Evolutionary conservation across 2,888 invertebrate genomes (phyloP), one percentile per base, ranked within the genome.

Genomic region (Odontothrips loti): DNA sequence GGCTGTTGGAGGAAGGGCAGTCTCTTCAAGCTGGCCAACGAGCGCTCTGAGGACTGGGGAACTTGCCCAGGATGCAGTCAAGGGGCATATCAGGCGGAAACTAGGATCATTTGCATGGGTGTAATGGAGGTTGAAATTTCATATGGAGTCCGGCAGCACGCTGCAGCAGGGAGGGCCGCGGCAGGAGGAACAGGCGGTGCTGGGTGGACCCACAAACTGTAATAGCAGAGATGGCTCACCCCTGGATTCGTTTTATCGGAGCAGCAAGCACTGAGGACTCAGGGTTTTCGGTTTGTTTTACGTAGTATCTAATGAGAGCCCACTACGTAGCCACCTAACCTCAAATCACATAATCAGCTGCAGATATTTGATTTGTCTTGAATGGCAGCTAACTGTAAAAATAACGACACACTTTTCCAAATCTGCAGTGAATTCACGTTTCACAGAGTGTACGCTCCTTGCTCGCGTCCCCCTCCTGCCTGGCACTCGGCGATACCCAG

Each of bases 101-200:
- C 68, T 23, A 27, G 68, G 27, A 27, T 27, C 68, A 23, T 75
- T 75, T 75, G 68, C 68, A 75, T 75, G 68, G 23, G 12, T 27
- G 68, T 27, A 75, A 75, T 27, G 68, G 68, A 23, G 27, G 68
- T 75, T 11, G 68, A 75, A 75, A 75, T 75, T 75, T 75, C 68
- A 75, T 75, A 12, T 75, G 68, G 68, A 75, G 68, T 75, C 68
- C 68, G 27, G 68, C 27, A 58, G n/a, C 58, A 58, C 20, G 17
- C 0, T 43, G 34, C 20, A 58, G 58, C 58, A 15, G 15, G 20
- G 0, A 17, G 58, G 17, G 58, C n/a, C 58, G 2, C 34, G 6
- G 34, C 58, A 20, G 58, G 15, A 58, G 58, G 58, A 17, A 17
- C 34, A 43, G 34, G 34, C 2, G 34, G 34, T 6, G 6, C 6